These are phyloP conservation scores for Drosophila vallismaia DNA, from an alignment of 2,888 invertebrate species.

Conservation along the genomic window DNA sequence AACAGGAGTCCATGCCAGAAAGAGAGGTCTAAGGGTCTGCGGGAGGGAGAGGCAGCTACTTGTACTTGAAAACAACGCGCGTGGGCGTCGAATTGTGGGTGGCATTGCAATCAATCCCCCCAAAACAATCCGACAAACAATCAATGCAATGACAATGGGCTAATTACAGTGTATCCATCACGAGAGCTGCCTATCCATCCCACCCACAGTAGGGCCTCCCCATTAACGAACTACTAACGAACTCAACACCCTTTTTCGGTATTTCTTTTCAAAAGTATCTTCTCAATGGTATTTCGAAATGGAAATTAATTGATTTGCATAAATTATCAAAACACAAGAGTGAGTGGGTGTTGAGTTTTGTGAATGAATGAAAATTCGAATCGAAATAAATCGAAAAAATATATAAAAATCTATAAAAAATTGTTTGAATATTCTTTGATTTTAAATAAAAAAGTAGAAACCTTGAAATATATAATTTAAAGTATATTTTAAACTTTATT, in stretches of 20 bases:
- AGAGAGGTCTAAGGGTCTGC: constrained; percentile 1
- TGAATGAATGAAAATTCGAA: not conserved
- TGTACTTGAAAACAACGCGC: constrained; percentile 18
- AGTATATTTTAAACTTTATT: not conserved
- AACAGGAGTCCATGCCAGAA: not conserved
- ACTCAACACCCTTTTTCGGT: constrained; percentile 17
- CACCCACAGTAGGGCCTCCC: not conserved
- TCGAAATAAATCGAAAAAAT: not conserved
- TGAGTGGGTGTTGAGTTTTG: constrained; percentile 13
- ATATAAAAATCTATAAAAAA: not conserved
- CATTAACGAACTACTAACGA: not conserved
- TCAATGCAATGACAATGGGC: constrained; percentile 33
- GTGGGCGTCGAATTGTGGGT: constrained; percentile 17
- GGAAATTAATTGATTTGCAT: not conserved
- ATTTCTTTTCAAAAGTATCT: not conserved
- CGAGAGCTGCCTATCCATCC: constrained; percentile 5
- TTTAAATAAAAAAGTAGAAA: not conserved
- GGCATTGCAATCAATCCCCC: constrained; percentile 9
- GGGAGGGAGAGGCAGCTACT: not conserved
- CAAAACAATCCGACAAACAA: no score
- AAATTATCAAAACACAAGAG: not conserved
- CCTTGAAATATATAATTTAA: not conserved
- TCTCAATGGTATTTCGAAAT: not conserved
- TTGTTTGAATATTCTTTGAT: not conserved
- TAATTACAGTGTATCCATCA: constrained; percentile 34